Base-by-base conservation (phyloP, 2,113 vertebrate genomes). In the Tachysurus fulvidraco region DNA sequence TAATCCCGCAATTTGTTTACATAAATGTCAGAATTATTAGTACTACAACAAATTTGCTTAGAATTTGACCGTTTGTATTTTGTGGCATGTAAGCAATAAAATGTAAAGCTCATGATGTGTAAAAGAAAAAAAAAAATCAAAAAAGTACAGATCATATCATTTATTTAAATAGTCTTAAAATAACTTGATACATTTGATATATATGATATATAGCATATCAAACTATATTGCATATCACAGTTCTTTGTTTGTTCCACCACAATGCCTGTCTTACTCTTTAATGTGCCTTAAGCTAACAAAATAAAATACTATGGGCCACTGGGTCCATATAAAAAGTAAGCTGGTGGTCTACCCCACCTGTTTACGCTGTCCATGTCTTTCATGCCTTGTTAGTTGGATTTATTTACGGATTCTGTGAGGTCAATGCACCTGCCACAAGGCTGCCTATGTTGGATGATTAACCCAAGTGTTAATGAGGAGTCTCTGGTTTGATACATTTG, bases 291-390 rank as follows among this genome's bases (percentile, higher is more conserved):
- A 71, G 30, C 41, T 86, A 87, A 87, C 87, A 90, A 91, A 90
- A 90, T 91, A 90, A 89, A 86, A 89, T 89, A 87, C 74, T 91
- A 87, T 84, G 90, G 93, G 89, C 92, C 89, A 92, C 88, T 92
- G 93, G 92, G 87, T 93, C 89, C 83, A 88, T 88, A 94, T 93
- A 91, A 92, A 91, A 93, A 93, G 90, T 82, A 90, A 88, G 89
- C 88, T 89, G 94, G 93, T 94, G 93, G 94, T 94, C 94, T 87
- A 81, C n/a, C 74, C 89, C 89, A 88, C 92, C 92, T 92, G 89
- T 84, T 28, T 91, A 91, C 86, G 87, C 91, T 88, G 87, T 91
- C 88, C 79, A 64, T 85, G 41, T 44, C n/a, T 78, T n/a, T 52
- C 81, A 55, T 64, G 69, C 52, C 88, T 80, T 57, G 83, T 67